A percentile compares a stretch with the other conserved stretches of the same genome.
These are phyloP conservation scores for Ooceraea biroi DNA, from an alignment of 1,140 invertebrate genomes.

Conservation along the genomic window DNA sequence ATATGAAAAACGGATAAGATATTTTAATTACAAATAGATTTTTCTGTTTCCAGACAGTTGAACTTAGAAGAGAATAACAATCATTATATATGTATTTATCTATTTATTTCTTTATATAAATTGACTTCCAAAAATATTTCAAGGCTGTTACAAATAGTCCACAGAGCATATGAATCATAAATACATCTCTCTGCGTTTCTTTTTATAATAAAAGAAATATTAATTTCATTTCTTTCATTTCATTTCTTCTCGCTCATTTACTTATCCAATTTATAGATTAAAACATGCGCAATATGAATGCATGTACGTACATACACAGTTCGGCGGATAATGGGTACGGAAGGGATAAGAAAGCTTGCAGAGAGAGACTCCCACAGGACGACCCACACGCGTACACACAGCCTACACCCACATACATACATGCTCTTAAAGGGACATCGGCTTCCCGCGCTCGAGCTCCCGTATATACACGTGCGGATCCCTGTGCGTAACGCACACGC, in stretches of 20 bases:
- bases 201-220: constrained; percentile 6
- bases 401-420: neutral
- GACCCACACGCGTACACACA: constrained; percentile 61
- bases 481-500: constrained; percentile 36
- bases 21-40: constrained; percentile 29
- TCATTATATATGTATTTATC: neutral
- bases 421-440: constrained; percentile 63
- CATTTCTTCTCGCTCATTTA: constrained; percentile 1
- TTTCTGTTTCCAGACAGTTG: neutral
- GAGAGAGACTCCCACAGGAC: constrained; percentile 72
- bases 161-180: neutral
- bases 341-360: constrained; percentile 70
- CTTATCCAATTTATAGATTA: constrained; percentile 20
- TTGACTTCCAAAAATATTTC: neutral
- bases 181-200: neutral
- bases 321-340: constrained; percentile 41
- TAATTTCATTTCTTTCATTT: neutral
- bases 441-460: constrained; percentile 57
- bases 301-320: neutral
- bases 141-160: neutral
- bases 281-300: constrained; percentile 17
- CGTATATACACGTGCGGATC: constrained; percentile 25
- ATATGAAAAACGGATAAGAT: neutral
- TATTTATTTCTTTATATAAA: neutral
- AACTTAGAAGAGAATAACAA: neutral